Conservation (phyloP, 2,888 invertebrate species). For the Caenorhabditis plicata region DNA sequence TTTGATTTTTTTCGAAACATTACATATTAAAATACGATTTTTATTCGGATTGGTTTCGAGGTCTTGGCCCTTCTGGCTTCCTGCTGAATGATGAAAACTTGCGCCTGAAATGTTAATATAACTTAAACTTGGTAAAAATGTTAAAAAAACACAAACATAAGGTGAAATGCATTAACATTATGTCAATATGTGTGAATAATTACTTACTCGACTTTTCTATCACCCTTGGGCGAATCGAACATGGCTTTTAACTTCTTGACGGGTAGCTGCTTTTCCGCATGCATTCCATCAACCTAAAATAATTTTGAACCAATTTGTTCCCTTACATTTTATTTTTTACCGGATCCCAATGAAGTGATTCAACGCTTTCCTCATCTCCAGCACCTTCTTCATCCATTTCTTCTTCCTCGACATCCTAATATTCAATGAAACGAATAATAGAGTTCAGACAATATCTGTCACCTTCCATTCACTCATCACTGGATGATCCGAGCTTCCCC, state of each 20-base stretch:
- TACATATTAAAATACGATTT: no score
- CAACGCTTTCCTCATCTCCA: conserved; percentile 43
- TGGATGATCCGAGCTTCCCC: conserved; percentile 32
- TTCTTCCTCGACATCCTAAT: conserved; percentile 24
- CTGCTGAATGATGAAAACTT: conserved; percentile 34
- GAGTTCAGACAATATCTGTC: no score
- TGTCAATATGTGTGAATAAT: no score
- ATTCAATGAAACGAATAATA: no score
- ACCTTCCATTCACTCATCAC: conserved; percentile 58
- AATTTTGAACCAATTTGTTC: no score
- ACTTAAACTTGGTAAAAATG: no score
- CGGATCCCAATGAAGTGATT: conserved; percentile 62
- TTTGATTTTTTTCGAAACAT: no score
- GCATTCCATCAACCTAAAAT: conserved; percentile 62
- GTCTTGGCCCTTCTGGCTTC: conserved; percentile 33
- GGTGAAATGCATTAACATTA: no score
- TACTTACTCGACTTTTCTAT: conserved; percentile 29
- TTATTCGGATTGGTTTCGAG: conserved; percentile 33
- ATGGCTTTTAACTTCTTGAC: conserved; percentile 59
- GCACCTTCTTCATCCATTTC: conserved; percentile 32
- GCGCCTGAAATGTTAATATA: conserved; percentile 15
- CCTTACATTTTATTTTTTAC: no score
- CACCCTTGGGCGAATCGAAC: conserved; percentile 52
- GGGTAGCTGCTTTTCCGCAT: conserved; percentile 64
- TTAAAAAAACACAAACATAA: no score